These are phyloP conservation scores for Drosophila kepulauana DNA, from an alignment of 1,140 invertebrate species.

Conservation along the genomic window DNA sequence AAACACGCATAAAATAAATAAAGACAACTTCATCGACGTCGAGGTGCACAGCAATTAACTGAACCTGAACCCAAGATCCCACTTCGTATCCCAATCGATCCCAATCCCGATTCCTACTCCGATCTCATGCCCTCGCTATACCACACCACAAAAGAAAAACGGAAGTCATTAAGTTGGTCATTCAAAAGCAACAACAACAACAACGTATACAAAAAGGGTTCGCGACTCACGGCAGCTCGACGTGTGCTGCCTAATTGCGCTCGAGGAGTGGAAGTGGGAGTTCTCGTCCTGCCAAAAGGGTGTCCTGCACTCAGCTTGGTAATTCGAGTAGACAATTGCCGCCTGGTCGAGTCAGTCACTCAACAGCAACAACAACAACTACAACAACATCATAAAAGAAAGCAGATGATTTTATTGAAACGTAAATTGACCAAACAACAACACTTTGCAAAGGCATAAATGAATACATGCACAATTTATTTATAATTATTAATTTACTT, in stretches of 20 bases:
- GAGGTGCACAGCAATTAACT: slow-evolving; percentile 60
- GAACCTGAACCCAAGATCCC: slow-evolving; percentile 12
- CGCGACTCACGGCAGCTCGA: slow-evolving; percentile 12
- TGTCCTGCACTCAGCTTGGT: slow-evolving; percentile 9
- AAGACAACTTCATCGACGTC: slow-evolving; percentile 4
- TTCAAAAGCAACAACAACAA: neutral
- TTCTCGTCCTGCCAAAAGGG: slow-evolving; percentile 12
- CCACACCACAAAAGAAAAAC: slow-evolving; percentile 27
- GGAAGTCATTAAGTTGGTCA: slow-evolving; percentile 68
- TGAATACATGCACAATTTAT: too few species aligned
- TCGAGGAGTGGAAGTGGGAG: slow-evolving; percentile 17
- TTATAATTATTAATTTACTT: too few species aligned
- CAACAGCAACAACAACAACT: too few species aligned
- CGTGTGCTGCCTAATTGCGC: slow-evolving; percentile 69
- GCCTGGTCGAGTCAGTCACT: neutral
- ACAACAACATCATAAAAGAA: neutral
- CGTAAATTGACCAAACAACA: neutral
- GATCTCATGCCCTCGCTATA: neutral
- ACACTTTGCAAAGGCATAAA: neutral
- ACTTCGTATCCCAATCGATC: neutral
- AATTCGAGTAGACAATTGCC: slow-evolving; percentile 55
- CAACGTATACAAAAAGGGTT: slow-evolving; percentile 49
- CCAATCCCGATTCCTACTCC: neutral
- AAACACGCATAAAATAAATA: slow-evolving; percentile 15
- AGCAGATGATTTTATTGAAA: slow-evolving; percentile 20